A percentile compares a stretch with the other conserved stretches of the same genome.
Evolutionary conservation across 2,113 vertebrate species (phyloP).

Genomic region (Peromyscus leucopus): DNA sequence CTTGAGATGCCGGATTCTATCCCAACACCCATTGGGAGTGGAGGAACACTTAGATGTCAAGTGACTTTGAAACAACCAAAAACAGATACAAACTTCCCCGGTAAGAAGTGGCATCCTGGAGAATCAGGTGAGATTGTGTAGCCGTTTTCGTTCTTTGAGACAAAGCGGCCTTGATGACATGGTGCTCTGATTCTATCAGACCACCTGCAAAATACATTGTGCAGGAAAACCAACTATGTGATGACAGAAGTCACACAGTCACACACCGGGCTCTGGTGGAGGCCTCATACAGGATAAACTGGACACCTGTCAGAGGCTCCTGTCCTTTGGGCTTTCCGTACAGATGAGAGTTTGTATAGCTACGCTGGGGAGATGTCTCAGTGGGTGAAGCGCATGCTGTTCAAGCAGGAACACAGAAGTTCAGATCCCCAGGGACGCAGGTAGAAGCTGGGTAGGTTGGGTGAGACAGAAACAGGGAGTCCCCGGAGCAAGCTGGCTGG

Average conservation of each 20-base stretch:
- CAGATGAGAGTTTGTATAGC: background rate
- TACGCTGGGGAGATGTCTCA: too few species aligned
- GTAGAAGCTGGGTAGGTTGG: background rate
- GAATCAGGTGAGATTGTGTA: background rate
- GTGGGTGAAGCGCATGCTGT: background rate
- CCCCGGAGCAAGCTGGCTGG: background rate
- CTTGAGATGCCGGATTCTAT: background rate
- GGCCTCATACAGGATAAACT: background rate
- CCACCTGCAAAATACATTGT: background rate
- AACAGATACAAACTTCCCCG: background rate
- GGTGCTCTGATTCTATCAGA: background rate
- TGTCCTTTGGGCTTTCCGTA: background rate
- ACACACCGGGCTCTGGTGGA: background rate
- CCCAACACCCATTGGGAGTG: too few species aligned
- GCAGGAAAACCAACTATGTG: background rate
- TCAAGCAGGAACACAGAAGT: background rate
- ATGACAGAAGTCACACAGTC: background rate
- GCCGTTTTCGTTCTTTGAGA: background rate
- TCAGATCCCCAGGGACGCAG: background rate
- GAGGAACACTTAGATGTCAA: background rate
- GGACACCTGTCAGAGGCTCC: background rate
- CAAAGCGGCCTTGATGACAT: background rate
- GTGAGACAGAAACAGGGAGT: background rate
- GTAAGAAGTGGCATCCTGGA: background rate
- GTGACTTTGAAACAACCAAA: background rate